These are phyloP conservation scores for Papilio protenor DNA, from an alignment of 2,888 invertebrate genomes.

Conservation along the genomic window DNA sequence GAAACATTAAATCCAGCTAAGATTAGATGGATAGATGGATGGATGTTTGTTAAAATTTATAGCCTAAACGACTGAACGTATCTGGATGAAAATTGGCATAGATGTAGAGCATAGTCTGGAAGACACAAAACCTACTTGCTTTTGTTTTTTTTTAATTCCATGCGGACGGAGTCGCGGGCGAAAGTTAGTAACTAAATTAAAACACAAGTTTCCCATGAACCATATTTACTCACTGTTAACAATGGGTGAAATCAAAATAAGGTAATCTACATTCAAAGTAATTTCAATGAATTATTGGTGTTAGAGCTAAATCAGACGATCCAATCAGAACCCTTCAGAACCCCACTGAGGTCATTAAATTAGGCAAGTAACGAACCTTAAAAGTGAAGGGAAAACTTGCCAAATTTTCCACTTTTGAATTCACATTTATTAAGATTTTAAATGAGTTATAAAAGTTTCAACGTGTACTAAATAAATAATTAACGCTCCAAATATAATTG, in stretches of 20 bases:
- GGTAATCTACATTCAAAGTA: not conserved
- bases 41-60: too few species aligned
- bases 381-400: not conserved
- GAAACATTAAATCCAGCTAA: too few species aligned
- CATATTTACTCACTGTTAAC: not conserved
- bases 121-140: too few species aligned
- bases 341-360: not conserved
- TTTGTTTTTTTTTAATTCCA: too few species aligned
- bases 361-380: constrained; percentile 1
- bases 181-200: too few species aligned
- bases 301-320: not conserved
- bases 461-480: not conserved
- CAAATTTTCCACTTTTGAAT: not conserved
- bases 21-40: too few species aligned
- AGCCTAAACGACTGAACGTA: too few species aligned
- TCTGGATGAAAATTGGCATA: too few species aligned
- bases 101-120: too few species aligned
- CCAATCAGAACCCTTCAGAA: constrained; percentile 21
- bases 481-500: constrained; percentile 9
- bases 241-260: not conserved
- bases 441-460: not conserved
- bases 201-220: too few species aligned
- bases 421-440: not conserved
- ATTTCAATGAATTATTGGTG: not conserved
- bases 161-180: too few species aligned